Evolutionary conservation across 2,888 invertebrate genomes (phyloP), one percentile per base, ranked within the genome.

Genomic region (Ctena decussata): DNA sequence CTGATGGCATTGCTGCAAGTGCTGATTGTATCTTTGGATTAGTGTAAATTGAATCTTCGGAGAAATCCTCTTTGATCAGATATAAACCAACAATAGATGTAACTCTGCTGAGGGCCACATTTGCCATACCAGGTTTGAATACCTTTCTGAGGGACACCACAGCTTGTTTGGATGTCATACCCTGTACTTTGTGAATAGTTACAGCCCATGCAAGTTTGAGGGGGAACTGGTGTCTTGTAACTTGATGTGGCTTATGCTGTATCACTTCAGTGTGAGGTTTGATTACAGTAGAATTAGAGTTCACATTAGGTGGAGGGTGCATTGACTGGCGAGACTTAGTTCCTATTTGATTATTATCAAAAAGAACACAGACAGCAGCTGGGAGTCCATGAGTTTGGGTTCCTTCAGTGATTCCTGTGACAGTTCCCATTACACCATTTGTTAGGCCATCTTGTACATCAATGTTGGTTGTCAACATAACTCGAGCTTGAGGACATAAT

Each of bases 401-500:
- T 12, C 81, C 75, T 44, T 46, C n/a, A 21, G 81, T 70, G 18
- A 82, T 69, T n/a, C 32, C 57, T 57, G 75, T 46, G 41, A 83
- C 78, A n/a, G 82, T 72, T 0, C 87, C 82, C 30, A 85, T 82
- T 0, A 35, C 78, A 46, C 83, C 85, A 80, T 87, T 87, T 0
- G 82, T 80, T 6, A 87, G 75, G 39, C 87, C 84, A 82, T 87
- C 87, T 44, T 70, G 24, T 12, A 82, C 81, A 78, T 87, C 79
- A 15, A 76, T 27, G 73, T 82, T 87, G 35, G 37, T 57, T 57
- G 78, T 82, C 5, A 87, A 53, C 86, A 87, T 87, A 24, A 84
- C 60, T 77, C 80, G 60, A 30, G 84, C 70, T 21, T 70, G 74
- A 46, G 39, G 49, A 65, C 75, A 77, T 44, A 85, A 8, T 27